A percentile compares a stretch with the other conserved stretches of the same genome.
phyloP scores from a whole-genome alignment of 2,888 invertebrate species.

The Trichogramma evanescens region DNA sequence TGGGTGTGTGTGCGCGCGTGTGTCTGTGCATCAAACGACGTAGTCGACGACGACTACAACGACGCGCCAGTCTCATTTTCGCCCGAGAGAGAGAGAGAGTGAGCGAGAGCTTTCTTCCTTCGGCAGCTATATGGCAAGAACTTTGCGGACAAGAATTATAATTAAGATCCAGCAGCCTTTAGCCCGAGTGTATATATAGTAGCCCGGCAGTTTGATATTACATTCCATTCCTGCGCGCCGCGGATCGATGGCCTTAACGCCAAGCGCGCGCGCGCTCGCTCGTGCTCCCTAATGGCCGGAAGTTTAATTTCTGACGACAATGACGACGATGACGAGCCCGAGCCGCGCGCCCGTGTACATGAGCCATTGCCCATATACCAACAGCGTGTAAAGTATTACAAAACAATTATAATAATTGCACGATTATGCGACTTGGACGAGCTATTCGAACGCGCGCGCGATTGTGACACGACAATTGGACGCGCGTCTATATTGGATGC shows the following conservation, averaged over 20 bases:
- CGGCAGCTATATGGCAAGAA: conserved; percentile 26
- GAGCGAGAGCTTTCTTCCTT: conserved; percentile 33
- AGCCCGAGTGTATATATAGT: no score
- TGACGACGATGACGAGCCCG: no score
- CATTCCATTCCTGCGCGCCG: conserved; percentile 35
- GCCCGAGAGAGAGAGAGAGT: background rate
- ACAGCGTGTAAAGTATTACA: conserved; percentile 27
- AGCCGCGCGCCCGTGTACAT: no score
- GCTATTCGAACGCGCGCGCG: no score
- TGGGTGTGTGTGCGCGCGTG: background rate
- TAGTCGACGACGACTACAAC: background rate
- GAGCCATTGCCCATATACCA: no score
- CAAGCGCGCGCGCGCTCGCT: conserved; percentile 27
- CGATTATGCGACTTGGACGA: background rate
- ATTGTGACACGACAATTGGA: no score
- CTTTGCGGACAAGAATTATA: conserved; percentile 44
- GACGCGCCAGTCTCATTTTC: conserved; percentile 41
- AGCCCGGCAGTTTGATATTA: conserved; percentile 34
- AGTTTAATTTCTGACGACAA: conserved; percentile 36
- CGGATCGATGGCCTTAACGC: no score
- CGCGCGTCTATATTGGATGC: no score
- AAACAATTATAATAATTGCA: conserved; percentile 30
- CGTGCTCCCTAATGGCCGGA: conserved; percentile 40
- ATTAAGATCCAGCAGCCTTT: conserved; percentile 38
- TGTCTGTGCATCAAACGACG: background rate